These are phyloP conservation scores for Arctopsyche grandis DNA, from an alignment of 1,140 invertebrate genomes.

Conservation along the genomic window DNA sequence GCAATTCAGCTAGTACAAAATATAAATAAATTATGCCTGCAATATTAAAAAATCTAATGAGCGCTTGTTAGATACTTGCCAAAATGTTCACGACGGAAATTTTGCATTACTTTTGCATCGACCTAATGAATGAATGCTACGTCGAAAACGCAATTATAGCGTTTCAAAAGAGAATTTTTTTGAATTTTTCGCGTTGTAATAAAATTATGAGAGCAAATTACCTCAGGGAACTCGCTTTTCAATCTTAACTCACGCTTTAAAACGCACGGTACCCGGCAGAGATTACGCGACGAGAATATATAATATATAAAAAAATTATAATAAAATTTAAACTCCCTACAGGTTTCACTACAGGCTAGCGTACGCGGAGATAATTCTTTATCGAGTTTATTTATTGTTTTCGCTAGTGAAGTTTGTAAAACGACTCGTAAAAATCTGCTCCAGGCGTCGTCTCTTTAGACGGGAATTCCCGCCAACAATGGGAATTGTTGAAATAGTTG, in stretches of 20 bases:
- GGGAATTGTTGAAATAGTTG: not conserved
- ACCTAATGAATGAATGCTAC: too few relatives aligned
- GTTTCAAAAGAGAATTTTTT: not conserved
- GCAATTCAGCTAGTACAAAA: too few relatives aligned
- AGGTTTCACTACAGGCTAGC: too few relatives aligned
- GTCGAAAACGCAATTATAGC: not conserved
- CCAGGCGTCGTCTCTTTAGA: not conserved
- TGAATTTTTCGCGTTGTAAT: not conserved
- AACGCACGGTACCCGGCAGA: not conserved
- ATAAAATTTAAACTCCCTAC: too few relatives aligned
- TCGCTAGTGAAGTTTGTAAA: not conserved
- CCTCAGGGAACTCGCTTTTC: not conserved
- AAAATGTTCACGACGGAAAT: too few relatives aligned
- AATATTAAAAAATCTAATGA: too few relatives aligned
- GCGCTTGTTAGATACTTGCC: too few relatives aligned
- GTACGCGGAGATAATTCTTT: not conserved
- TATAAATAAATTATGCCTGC: too few relatives aligned
- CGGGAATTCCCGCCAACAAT: not conserved
- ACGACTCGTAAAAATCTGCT: slow-evolving; percentile 4
- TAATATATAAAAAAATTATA: too few relatives aligned
- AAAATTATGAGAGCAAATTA: slow-evolving; percentile 8
- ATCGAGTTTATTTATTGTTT: slow-evolving; percentile 6
- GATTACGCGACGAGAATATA: not conserved
- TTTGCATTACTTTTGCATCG: too few relatives aligned
- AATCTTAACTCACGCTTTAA: not conserved